Conservation (phyloP, 2,888 invertebrate species). For the Euzetes globulus region DNA sequence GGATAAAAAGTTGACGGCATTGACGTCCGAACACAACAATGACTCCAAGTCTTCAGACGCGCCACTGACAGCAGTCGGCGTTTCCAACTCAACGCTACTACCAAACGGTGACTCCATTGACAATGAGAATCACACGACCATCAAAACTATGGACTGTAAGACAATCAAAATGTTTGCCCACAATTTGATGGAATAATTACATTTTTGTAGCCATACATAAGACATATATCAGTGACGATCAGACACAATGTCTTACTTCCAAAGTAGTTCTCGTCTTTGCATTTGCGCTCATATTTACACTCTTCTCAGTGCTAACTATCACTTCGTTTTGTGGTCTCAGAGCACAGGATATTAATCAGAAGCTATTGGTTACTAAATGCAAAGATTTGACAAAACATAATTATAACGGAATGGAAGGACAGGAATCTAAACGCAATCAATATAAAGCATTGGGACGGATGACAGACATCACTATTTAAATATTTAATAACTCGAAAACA, state of each 20-base stretch:
- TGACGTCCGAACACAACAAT: background rate
- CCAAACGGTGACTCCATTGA: background rate
- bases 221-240: background rate
- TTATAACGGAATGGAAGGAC: background rate
- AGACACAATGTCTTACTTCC: background rate
- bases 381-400: background rate
- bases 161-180: background rate
- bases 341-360: background rate
- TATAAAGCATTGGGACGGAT: too few relatives aligned
- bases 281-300: background rate
- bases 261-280: background rate
- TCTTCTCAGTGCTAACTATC: background rate
- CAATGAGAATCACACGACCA: background rate
- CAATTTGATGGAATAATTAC: background rate
- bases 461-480: background rate
- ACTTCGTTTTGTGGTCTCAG: background rate
- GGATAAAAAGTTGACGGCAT: conserved; percentile 11
- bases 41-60: background rate
- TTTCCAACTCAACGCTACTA: background rate
- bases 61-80: background rate
- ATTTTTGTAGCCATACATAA: conserved; percentile 5
- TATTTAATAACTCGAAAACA: background rate
- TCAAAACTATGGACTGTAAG: background rate
- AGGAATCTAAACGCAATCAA: background rate
- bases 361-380: background rate